Conservation (phyloP, 2,888 invertebrate genomes). For the Reticulitermes lucifugus region DNA sequence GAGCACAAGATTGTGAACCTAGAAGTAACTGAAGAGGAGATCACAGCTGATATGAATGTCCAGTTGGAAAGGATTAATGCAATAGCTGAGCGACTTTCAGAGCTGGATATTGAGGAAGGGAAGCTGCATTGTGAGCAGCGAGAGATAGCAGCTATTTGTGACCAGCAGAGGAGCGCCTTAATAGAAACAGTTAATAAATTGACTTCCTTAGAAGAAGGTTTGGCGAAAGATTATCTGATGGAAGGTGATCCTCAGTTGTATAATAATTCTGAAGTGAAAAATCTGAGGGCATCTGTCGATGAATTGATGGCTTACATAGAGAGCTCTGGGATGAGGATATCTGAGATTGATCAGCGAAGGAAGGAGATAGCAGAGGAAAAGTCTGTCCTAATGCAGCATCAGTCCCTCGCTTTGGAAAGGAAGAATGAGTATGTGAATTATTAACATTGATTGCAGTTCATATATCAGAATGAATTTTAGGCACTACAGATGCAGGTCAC, state of each 20-base stretch:
- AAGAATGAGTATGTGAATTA: neutral
- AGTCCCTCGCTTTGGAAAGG: neutral
- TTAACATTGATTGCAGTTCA: neutral
- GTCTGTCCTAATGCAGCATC: slow-evolving; percentile 16
- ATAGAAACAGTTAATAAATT: neutral
- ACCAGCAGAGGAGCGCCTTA: neutral
- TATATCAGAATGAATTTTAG: no score
- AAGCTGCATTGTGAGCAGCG: neutral
- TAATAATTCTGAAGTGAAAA: neutral
- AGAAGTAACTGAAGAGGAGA: neutral
- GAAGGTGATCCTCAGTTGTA: neutral
- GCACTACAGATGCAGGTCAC: no score
- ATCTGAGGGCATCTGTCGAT: neutral
- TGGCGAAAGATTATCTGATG: neutral
- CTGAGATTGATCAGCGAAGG: slow-evolving; percentile 1
- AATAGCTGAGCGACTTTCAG: neutral
- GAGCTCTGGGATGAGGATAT: slow-evolving; percentile 38
- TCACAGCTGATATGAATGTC: neutral
- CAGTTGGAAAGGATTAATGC: slow-evolving; percentile 1
- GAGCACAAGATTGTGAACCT: neutral
- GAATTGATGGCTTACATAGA: slow-evolving; percentile 23
- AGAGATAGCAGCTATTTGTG: neutral
- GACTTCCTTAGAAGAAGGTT: neutral
- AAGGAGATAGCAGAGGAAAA: slow-evolving; percentile 27
- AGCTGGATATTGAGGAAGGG: neutral